A percentile compares a stretch with the other conserved stretches of the same genome.
phyloP scores from a whole-genome alignment of 2,113 vertebrate genomes.

The Lagopus muta region DNA sequence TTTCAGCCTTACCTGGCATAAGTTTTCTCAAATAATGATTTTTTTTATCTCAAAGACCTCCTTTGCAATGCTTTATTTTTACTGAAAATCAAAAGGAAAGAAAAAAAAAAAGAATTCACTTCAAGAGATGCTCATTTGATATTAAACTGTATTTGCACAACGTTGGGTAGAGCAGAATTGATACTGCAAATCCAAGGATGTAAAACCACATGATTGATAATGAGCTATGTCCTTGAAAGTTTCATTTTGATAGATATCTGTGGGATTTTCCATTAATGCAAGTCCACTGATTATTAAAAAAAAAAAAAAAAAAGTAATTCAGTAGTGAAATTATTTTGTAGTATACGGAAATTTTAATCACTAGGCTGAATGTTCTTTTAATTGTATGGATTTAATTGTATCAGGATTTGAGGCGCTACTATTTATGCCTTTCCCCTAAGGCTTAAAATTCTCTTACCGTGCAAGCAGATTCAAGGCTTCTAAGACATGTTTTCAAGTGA shows the following conservation, averaged over 20 bases:
- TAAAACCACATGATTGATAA: constrained; percentile 62
- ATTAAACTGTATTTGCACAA: constrained; percentile 20
- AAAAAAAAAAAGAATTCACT: background rate
- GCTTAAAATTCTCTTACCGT: background rate
- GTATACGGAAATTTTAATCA: background rate
- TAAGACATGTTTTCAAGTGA: background rate
- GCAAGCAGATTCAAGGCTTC: background rate
- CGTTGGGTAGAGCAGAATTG: background rate
- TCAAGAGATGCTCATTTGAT: background rate
- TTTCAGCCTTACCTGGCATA: constrained; percentile 18
- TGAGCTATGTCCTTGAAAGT: constrained; percentile 59
- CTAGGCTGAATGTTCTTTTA: background rate
- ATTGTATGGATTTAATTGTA: background rate
- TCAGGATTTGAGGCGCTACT: background rate
- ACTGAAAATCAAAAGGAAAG: constrained; percentile 20
- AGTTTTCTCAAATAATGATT: background rate
- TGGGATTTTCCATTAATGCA: constrained; percentile 51
- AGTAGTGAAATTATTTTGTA: background rate
- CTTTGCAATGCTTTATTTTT: constrained; percentile 22
- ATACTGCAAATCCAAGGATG: constrained; percentile 15
- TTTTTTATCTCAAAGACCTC: constrained; percentile 23
- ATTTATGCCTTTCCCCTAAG: background rate
- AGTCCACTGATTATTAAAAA: constrained; percentile 28
- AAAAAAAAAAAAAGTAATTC: constrained; percentile 1
- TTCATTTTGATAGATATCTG: constrained; percentile 69